Percentiles rank a stretch among this genome's conserved stretches.
phyloP scores from a whole-genome alignment of 2,888 invertebrate species.

The Tachina fera region DNA sequence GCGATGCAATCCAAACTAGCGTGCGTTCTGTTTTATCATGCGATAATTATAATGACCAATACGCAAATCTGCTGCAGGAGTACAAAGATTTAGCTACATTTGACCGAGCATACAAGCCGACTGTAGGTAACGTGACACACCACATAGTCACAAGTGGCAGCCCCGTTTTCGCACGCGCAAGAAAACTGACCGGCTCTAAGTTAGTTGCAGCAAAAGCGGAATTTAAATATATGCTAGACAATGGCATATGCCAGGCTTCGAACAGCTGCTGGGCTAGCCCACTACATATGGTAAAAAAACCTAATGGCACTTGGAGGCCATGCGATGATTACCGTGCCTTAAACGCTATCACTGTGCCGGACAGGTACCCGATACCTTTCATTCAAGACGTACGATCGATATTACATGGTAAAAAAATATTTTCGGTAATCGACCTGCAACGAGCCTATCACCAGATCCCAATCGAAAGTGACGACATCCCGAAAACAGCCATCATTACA shows the following conservation, averaged over 20 bases:
- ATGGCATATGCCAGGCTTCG: constrained; percentile 63
- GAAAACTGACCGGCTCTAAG: constrained; percentile 38
- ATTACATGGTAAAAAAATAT: constrained; percentile 16
- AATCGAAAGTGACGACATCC: constrained; percentile 60
- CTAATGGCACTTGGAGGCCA: constrained; percentile 16
- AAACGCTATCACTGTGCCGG: constrained; percentile 33
- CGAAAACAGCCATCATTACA: constrained; percentile 74
- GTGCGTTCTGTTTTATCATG: too few species aligned
- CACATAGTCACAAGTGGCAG: constrained; percentile 37
- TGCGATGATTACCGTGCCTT: constrained; percentile 55
- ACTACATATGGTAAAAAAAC: constrained; percentile 66
- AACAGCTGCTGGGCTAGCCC: constrained; percentile 70
- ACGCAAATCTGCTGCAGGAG: too few species aligned
- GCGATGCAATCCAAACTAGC: neutral
- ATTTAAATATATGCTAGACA: constrained; percentile 42
- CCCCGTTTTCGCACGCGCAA: constrained; percentile 28
- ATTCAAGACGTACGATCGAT: constrained; percentile 33
- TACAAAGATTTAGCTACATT: neutral
- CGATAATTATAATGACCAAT: too few species aligned
- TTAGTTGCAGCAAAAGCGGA: constrained; percentile 53
- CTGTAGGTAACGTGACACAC: neutral
- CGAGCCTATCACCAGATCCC: constrained; percentile 78
- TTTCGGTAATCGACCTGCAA: constrained; percentile 72
- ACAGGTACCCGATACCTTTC: constrained; percentile 43
- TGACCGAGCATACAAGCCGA: neutral